These are phyloP conservation scores for Bicyclus anynana DNA, from an alignment of 1,140 invertebrate genomes.

Conservation along the genomic window DNA sequence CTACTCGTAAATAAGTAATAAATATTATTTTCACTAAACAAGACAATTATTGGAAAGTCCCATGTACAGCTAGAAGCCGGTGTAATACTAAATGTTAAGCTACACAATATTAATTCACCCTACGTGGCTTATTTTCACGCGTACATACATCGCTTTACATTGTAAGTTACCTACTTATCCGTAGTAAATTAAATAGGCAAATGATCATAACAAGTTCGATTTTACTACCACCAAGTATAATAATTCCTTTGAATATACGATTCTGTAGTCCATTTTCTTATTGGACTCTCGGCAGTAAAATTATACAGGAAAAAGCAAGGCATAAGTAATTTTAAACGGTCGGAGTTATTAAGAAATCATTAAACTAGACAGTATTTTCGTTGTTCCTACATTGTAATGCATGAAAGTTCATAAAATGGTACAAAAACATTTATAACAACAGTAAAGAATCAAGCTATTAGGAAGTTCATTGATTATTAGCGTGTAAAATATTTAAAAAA, in stretches of 20 bases:
- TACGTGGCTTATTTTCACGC: slow-evolving; percentile 20
- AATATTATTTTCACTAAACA: too few relatives aligned
- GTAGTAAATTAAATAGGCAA: slow-evolving; percentile 37
- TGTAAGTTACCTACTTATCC: slow-evolving; percentile 27
- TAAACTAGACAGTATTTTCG: slow-evolving; percentile 11
- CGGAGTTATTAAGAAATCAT: slow-evolving; percentile 7
- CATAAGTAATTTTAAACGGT: slow-evolving; percentile 12
- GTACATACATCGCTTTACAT: slow-evolving; percentile 28
- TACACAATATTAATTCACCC: too few relatives aligned
- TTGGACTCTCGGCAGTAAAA: slow-evolving; percentile 17
- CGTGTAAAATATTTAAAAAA: too few relatives aligned
- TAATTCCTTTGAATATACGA: slow-evolving; percentile 18
- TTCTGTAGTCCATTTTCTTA: slow-evolving; percentile 1
- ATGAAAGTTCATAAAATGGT: background rate
- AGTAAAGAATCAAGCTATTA: too few relatives aligned
- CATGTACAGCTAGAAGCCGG: too few relatives aligned
- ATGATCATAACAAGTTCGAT: slow-evolving; percentile 6
- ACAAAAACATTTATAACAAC: background rate
- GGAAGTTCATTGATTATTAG: too few relatives aligned
- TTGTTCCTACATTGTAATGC: slow-evolving; percentile 16
- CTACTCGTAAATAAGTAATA: too few relatives aligned
- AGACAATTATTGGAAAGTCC: too few relatives aligned
- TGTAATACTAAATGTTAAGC: background rate
- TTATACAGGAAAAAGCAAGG: slow-evolving; percentile 1
- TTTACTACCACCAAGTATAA: slow-evolving; percentile 11